These are phyloP conservation scores for Lepidurus packardi DNA, from an alignment of 1,140 invertebrate genomes.

Conservation along the genomic window DNA sequence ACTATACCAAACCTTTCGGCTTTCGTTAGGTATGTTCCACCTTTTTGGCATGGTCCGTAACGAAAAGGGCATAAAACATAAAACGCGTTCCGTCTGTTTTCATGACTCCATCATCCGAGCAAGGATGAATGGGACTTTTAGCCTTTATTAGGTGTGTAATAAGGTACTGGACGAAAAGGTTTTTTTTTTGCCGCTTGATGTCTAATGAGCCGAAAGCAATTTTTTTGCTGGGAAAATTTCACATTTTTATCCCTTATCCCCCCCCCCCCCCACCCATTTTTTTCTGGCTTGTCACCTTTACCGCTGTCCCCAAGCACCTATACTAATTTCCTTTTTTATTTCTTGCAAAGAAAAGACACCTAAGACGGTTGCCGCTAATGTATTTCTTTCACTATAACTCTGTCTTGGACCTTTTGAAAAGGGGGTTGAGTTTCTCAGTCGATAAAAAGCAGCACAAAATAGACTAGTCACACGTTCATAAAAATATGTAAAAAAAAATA, in stretches of 20 bases:
- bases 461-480: no score
- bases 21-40: neutral
- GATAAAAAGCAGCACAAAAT: neutral
- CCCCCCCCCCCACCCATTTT: neutral
- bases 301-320: neutral
- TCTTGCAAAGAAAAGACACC: neutral
- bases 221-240: neutral
- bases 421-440: neutral
- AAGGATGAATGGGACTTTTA: constrained; percentile 2
- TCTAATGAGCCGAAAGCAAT: neutral
- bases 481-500: no score
- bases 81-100: constrained; percentile 7
- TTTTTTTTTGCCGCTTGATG: constrained; percentile 3
- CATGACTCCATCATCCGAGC: constrained; percentile 4
- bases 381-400: neutral
- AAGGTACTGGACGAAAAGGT: neutral
- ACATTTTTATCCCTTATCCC: neutral
- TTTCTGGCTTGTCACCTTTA: neutral
- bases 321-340: neutral
- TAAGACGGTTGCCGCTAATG: neutral
- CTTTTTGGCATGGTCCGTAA: neutral
- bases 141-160: constrained; percentile 15
- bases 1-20: neutral
- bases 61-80: constrained; percentile 1
- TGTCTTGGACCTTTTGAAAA: neutral